Evolutionary conservation across 2,113 vertebrate species (phyloP), one percentile per base, ranked within the genome.

Genomic region (Poeciliopsis turrubarensis): DNA sequence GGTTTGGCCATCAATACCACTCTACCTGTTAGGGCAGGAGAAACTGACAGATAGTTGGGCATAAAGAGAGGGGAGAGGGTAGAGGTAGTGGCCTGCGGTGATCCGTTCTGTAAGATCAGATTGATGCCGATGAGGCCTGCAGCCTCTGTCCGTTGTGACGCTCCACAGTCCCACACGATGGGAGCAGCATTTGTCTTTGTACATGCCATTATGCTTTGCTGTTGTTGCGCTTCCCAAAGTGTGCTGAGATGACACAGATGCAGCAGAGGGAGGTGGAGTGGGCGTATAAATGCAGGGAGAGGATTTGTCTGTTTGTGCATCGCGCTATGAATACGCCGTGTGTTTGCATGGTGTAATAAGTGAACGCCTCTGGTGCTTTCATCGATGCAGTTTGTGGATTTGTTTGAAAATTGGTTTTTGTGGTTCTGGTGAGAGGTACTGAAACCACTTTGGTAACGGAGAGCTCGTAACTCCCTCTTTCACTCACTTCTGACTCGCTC

Each of bases 1-100:
- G 84, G 90, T 87, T 83, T 78, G 73, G 68, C 75, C 84, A 89
- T 92, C 89, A 91, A 92, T 91, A 88, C 81, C 75, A 39, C 77
- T 83, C 83, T 83, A 90, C 87, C 89, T 83, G 87, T 83, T 79
- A 66, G 77, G 82, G 75, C 0, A 5, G 68, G 74, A 29, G 73
- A 78, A 73, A 71, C 78, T 14, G 66, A 82, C 69, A 67, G 79
- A 77, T 61, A 78, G 70, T 68, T 37, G 67, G 66, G 71, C 57
- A 76, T 15, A 9, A 31, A 66, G 44, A 64, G 66, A 78, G 77
- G 67, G 77, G 64, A 12, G 31, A 47, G n/a, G 26, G 37, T 9
- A 34, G 47, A 19, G 76, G 25, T 25, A 69, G 26, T 34, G 32
- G 75, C 78, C 83, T 68, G 61, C 66, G 84, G 84, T 82, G 79